Conservation (phyloP, 2,797 vertebrate species). For the Eurystomus glaucurus region DNA sequence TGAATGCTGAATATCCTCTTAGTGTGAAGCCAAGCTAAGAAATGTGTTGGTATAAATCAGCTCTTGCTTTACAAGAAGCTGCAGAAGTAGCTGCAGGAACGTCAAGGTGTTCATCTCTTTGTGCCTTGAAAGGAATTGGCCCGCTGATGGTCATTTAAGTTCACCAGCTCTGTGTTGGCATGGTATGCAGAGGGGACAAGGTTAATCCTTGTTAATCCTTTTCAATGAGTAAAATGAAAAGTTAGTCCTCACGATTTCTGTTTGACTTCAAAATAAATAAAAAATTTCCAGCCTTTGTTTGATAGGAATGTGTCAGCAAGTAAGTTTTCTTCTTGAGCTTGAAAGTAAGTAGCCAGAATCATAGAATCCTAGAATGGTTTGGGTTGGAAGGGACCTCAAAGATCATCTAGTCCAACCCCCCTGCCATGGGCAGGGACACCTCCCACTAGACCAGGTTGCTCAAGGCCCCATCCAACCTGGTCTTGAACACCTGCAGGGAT, state of each 20-base stretch:
- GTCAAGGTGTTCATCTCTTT: not conserved
- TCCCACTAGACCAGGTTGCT: too few species aligned
- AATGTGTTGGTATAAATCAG: not conserved
- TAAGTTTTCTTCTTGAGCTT: not conserved
- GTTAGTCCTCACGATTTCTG: not conserved
- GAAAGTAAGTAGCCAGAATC: too few species aligned
- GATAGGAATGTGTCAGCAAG: not conserved
- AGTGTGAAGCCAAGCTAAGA: not conserved
- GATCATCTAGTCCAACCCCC: too few species aligned
- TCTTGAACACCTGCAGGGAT: too few species aligned
- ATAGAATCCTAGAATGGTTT: too few species aligned
- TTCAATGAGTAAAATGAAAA: not conserved
- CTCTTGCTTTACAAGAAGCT: not conserved
- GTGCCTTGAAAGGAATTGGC: not conserved
- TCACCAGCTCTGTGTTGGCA: not conserved
- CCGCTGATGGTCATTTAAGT: not conserved
- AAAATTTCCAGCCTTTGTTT: not conserved
- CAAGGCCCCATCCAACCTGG: too few species aligned
- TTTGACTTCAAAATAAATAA: not conserved
- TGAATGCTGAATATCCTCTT: not conserved
- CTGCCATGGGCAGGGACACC: too few species aligned
- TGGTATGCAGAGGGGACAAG: rapidly evolving
- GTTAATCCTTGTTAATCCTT: not conserved
- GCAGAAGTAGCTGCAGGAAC: not conserved
- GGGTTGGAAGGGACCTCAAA: too few species aligned